Conservation (phyloP, 2,797 vertebrate genomes). For the Parotocinclus haroldoi region DNA sequence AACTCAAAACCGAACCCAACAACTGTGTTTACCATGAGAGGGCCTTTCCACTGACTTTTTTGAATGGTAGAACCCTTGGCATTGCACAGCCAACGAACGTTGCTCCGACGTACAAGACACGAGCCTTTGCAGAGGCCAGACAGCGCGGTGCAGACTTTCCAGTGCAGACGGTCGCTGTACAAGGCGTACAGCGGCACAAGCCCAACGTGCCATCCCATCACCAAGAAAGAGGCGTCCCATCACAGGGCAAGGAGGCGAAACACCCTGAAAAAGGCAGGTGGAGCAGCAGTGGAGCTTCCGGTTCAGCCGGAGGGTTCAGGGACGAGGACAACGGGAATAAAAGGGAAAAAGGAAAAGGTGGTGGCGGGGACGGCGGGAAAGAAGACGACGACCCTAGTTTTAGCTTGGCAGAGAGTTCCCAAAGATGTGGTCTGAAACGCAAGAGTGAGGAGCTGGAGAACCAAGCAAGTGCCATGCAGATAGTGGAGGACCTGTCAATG, state of each 20-base stretch:
- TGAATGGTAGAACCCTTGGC: constrained; percentile 92
- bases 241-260: constrained; percentile 59
- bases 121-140: constrained; percentile 76
- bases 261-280: constrained; percentile 34
- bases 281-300: constrained; percentile 60
- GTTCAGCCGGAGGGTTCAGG: constrained; percentile 62
- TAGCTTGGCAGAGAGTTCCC: constrained; percentile 80
- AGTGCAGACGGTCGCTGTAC: constrained; percentile 87
- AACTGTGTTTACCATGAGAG: constrained; percentile 95
- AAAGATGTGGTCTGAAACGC: constrained; percentile 98
- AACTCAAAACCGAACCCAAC: constrained; percentile 98
- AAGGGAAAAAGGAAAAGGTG: constrained; percentile 59
- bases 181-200: constrained; percentile 79
- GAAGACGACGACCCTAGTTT: constrained; percentile 72
- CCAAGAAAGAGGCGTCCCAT: constrained; percentile 59
- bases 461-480: constrained; percentile 90
- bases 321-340: constrained; percentile 71
- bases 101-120: constrained; percentile 83
- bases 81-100: constrained; percentile 82
- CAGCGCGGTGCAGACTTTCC: constrained; percentile 79
- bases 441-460: constrained; percentile 95
- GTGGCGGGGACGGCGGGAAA: constrained; percentile 52
- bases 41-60: constrained; percentile 85
- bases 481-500: constrained; percentile 94
- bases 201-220: constrained; percentile 56